These are phyloP conservation scores for Furcifer pardalis DNA, from an alignment of 2,797 vertebrate genomes.

Conservation along the genomic window DNA sequence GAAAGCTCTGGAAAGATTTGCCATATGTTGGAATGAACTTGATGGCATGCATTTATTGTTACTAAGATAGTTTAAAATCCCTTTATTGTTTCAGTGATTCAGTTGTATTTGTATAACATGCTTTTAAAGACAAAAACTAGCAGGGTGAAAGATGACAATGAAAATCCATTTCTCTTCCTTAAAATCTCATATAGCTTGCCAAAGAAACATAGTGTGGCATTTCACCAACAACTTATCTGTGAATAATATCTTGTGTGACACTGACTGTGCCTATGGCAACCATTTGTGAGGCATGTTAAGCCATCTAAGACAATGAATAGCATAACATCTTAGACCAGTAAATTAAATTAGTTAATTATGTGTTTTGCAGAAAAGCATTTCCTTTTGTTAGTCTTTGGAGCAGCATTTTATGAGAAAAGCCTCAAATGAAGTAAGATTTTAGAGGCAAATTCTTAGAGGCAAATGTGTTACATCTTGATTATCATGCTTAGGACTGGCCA, in stretches of 20 bases:
- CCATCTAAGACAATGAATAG: not conserved
- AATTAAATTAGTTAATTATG: too few species aligned
- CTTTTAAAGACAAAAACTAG: conserved; percentile 15
- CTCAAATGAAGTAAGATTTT: not conserved
- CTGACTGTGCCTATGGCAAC: conserved; percentile 22
- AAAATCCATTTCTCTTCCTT: conserved; percentile 46
- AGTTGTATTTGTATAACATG: too few species aligned
- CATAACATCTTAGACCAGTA: not conserved
- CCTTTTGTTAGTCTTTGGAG: not conserved
- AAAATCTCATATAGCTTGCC: conserved; percentile 53
- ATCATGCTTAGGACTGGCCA: not conserved
- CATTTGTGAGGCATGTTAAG: conserved; percentile 26
- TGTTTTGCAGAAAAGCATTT: too few species aligned
- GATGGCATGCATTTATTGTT: too few species aligned
- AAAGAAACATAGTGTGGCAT: too few species aligned
- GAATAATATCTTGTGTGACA: conserved; percentile 45
- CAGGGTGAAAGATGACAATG: conserved; percentile 36
- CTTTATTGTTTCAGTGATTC: too few species aligned
- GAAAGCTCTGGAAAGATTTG: not conserved
- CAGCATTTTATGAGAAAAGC: not conserved
- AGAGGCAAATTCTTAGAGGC: not conserved
- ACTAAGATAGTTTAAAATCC: too few species aligned
- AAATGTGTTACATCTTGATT: not conserved
- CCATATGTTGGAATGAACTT: not conserved
- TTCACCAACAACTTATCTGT: conserved; percentile 41